These are phyloP conservation scores for Corythaeola cristata DNA, from an alignment of 2,113 vertebrate species.

Conservation along the genomic window DNA sequence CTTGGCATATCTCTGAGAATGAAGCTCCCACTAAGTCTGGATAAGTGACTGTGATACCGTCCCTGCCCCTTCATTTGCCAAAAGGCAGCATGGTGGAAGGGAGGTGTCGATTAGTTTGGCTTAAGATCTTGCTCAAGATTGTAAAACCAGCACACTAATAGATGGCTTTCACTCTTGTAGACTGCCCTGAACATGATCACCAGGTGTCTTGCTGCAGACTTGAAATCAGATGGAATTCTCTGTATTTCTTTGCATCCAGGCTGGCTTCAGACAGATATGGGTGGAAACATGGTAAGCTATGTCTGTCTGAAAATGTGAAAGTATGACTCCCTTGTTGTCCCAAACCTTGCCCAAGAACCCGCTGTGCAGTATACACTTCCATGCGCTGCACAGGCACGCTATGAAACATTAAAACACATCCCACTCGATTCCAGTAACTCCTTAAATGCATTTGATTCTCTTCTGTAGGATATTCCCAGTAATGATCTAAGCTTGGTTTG, in stretches of 20 bases:
- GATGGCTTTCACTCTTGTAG: not conserved
- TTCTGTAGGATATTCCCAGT: not conserved
- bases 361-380: not conserved
- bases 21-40: not conserved
- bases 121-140: not conserved
- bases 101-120: not conserved
- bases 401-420: not conserved
- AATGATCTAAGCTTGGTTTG: not conserved
- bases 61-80: not conserved
- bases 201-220: constrained; percentile 70
- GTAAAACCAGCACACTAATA: not conserved
- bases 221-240: constrained; percentile 74
- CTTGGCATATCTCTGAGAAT: not conserved
- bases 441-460: not conserved
- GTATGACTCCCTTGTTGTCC: not conserved
- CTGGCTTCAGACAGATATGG: constrained; percentile 79
- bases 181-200: constrained; percentile 78
- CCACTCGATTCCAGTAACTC: not conserved
- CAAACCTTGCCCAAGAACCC: not conserved
- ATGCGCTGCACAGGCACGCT: not conserved
- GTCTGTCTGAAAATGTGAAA: not conserved
- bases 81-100: not conserved
- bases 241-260: constrained; percentile 75
- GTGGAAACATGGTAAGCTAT: constrained; percentile 61
- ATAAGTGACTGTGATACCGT: not conserved